phyloP scores from a whole-genome alignment of 2,888 invertebrate species.

The Drosophila kanekoi region DNA sequence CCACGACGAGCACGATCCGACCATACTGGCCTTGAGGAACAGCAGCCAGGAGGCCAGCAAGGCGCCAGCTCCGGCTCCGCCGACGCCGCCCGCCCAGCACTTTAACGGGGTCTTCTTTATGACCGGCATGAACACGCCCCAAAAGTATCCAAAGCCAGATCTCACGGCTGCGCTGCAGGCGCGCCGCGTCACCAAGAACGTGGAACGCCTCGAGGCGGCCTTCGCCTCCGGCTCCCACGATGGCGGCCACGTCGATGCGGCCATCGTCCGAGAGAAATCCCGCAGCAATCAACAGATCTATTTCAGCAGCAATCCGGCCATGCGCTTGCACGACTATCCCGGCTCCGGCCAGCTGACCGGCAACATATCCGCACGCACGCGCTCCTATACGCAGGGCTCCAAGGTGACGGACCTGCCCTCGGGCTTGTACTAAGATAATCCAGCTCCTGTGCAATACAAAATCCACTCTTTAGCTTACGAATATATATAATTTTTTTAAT shows the following conservation, averaged over 20 bases:
- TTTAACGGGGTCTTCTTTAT: constrained; percentile 88
- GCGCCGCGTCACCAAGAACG: constrained; percentile 89
- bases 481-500: not conserved
- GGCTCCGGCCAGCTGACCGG: constrained; percentile 87
- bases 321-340: constrained; percentile 72
- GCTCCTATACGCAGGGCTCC: constrained; percentile 85
- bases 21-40: constrained; percentile 83
- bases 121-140: constrained; percentile 86
- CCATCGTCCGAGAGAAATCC: constrained; percentile 87
- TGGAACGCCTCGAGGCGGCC: constrained; percentile 90
- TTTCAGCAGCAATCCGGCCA: constrained; percentile 83
- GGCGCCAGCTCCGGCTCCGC: constrained; percentile 72
- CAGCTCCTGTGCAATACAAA: constrained; percentile 68
- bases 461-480: constrained; percentile 36
- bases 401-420: constrained; percentile 91
- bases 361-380: constrained; percentile 87
- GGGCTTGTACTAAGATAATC: constrained; percentile 87
- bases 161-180: constrained; percentile 87
- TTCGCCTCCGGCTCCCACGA: constrained; percentile 70
- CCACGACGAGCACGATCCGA: constrained; percentile 85
- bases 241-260: constrained; percentile 86
- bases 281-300: constrained; percentile 84
- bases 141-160: constrained; percentile 85
- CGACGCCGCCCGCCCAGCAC: constrained; percentile 83
- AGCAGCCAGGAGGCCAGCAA: constrained; percentile 65